Evolutionary conservation across 2,113 vertebrate genomes (phyloP).

Genomic region (Xiphias gladius): DNA sequence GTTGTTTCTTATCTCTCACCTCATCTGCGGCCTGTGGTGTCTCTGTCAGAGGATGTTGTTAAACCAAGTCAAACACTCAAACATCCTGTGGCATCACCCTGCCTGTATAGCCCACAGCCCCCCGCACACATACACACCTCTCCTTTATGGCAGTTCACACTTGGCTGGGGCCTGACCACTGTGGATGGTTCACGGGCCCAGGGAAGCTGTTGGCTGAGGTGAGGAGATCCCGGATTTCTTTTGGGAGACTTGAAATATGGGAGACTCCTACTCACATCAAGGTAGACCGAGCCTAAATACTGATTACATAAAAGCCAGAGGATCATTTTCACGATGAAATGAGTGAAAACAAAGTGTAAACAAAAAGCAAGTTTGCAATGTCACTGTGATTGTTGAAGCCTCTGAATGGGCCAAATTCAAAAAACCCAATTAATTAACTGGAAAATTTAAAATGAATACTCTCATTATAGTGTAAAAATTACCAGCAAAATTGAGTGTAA

Average conservation of each 20-base stretch:
- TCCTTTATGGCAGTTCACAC: slow-evolving; percentile 76
- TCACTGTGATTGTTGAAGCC: neutral
- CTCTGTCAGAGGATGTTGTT: slow-evolving; percentile 87
- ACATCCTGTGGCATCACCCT: slow-evolving; percentile 84
- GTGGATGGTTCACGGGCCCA: slow-evolving; percentile 43
- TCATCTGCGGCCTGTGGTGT: slow-evolving; percentile 82
- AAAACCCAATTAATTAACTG: slow-evolving; percentile 1
- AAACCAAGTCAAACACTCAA: slow-evolving; percentile 86
- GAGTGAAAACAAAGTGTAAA: neutral
- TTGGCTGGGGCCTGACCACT: slow-evolving; percentile 43
- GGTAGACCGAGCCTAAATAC: neutral
- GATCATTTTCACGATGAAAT: neutral
- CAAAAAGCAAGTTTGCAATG: neutral
- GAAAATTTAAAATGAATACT: slow-evolving; percentile 9
- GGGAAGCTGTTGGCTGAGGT: slow-evolving; percentile 33
- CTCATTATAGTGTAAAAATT: neutral
- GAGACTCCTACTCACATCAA: neutral
- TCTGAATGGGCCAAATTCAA: neutral
- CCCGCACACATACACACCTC: slow-evolving; percentile 25
- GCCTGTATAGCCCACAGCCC: slow-evolving; percentile 38
- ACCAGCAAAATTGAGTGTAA: slow-evolving; percentile 19
- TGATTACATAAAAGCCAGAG: neutral
- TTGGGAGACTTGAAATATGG: neutral
- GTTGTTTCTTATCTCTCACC: slow-evolving; percentile 80
- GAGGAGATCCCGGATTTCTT: neutral